Base-by-base conservation (phyloP, 1,140 invertebrate genomes). In the Orius insidiosus region DNA sequence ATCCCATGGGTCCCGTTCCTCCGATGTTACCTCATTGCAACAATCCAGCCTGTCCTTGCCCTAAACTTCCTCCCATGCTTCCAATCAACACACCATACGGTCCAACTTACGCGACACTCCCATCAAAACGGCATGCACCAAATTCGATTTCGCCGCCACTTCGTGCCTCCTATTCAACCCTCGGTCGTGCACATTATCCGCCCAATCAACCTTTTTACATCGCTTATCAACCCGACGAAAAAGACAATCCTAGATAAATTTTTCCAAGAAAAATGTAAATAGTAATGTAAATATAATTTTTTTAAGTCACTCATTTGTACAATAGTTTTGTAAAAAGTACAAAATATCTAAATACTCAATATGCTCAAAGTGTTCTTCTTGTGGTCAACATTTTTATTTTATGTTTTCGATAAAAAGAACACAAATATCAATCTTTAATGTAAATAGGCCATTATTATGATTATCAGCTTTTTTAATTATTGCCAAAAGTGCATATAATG, bases 1-100 rank as follows among this genome's bases (percentile, higher is more conserved):
- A 76, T 45, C 75, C 70, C 19, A 56, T 74, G 13, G 75, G 65
- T 52, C 70, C 67, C 52, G 71, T 62, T 53, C 66, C 67, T 57
- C 71, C 68, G 1, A 56, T 61, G 44, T 50, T 65, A 56, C 48
- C 48, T 24, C 56, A 58, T 34, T 58, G 56, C 47, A 56, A 51
- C 41, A 58, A 54, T 35, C 52, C 50, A 8, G 47, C 49, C 3
- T 58, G 55, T 31, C 54, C 55, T 14, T 56, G 55, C 10, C 51
- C 50, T 9, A 51, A 53, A 39, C 42, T 56, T 40, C 48, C 49
- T 34, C 49, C 52, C 0, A 51, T 55, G 38, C 34, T 46, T 31
- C 52, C 52, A 1, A 35, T 46, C 13, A 18, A 39, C 9, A 7
- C 40, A 2, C 47, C 30, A 3, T 44, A 48, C 13, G 39, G 16